These are phyloP conservation scores for Drosophila suboccidentalis DNA, from an alignment of 2,888 invertebrate species.

Conservation along the genomic window DNA sequence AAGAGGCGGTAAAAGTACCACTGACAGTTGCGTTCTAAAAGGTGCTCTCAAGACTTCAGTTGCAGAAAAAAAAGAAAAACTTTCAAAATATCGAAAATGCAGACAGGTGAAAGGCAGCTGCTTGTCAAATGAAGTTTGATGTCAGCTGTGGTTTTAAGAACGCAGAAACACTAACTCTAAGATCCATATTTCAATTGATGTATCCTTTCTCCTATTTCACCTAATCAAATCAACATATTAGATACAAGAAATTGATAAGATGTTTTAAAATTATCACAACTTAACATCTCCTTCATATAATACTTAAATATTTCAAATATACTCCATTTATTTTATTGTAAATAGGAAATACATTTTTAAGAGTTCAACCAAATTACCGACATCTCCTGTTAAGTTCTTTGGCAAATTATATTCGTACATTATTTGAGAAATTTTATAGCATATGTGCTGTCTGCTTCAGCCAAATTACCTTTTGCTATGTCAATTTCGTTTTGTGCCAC, in stretches of 20 bases:
- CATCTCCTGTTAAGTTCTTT: background rate
- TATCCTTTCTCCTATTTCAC: background rate
- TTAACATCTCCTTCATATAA: background rate
- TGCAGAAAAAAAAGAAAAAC: conserved; percentile 29
- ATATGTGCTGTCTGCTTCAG: background rate
- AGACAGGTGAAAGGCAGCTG: conserved; percentile 1
- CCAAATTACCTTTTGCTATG: conserved; percentile 38
- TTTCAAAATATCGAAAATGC: conserved; percentile 1
- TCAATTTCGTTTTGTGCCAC: conserved; percentile 47
- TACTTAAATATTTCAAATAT: too few species aligned
- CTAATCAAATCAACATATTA: background rate
- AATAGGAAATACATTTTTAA: background rate
- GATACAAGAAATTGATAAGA: background rate
- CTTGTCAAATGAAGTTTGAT: background rate
- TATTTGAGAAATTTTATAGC: conserved; percentile 1
- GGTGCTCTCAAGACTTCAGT: conserved; percentile 40
- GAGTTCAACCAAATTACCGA: background rate
- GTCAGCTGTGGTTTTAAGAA: background rate
- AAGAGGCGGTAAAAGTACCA: background rate
- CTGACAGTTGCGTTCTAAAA: conserved; percentile 50
- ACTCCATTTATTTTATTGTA: too few species aligned
- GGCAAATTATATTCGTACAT: conserved; percentile 7
- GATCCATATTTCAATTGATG: too few species aligned
- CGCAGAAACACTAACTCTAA: background rate
- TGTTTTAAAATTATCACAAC: background rate